Evolutionary conservation across 2,888 invertebrate genomes (phyloP).

Genomic region (Drosophila demipolita): DNA sequence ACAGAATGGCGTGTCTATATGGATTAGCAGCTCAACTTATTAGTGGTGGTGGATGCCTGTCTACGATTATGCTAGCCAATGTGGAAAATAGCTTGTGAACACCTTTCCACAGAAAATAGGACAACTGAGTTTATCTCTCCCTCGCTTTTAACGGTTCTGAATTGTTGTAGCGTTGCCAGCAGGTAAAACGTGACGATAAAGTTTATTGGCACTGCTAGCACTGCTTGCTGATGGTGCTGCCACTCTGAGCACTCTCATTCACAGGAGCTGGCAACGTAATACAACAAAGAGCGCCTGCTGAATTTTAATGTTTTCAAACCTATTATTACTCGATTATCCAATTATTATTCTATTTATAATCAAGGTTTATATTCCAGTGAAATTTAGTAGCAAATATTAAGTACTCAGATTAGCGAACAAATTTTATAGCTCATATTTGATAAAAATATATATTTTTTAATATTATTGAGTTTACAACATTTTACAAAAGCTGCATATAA

Average conservation of each 20-base stretch:
- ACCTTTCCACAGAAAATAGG: conserved; percentile 15
- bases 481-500: neutral
- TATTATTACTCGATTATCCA: neutral
- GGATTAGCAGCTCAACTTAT: conserved; percentile 62
- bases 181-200: neutral
- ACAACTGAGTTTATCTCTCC: conserved; percentile 11
- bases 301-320: neutral
- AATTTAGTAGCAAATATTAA: neutral
- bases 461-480: conserved; percentile 12
- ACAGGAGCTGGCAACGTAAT: conserved; percentile 3
- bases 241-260: neutral
- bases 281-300: neutral
- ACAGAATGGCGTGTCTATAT: conserved; percentile 52
- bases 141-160: conserved; percentile 20
- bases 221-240: neutral
- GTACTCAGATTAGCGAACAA: neutral
- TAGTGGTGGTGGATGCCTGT: conserved; percentile 33
- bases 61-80: conserved; percentile 47
- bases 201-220: conserved; percentile 22
- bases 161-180: conserved; percentile 6
- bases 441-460: neutral
- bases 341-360: neutral
- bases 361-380: neutral
- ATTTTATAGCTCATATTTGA: neutral
- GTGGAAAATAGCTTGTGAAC: conserved; percentile 18